Conservation (phyloP, 2,888 invertebrate species). For the Halictus ligatus region DNA sequence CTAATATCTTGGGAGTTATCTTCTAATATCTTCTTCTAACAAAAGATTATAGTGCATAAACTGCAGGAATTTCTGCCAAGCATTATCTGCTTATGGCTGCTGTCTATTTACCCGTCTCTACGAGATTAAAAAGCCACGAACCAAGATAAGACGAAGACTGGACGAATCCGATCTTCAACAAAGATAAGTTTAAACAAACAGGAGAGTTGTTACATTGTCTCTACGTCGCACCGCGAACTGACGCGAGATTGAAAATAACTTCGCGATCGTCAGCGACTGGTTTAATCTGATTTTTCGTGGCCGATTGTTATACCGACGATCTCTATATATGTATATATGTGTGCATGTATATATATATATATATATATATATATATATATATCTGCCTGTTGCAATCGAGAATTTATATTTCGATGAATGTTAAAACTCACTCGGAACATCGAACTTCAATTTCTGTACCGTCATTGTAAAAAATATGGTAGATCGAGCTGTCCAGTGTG, state of each 20-base stretch:
- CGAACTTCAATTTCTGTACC: slow-evolving; percentile 15
- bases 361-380: not conserved
- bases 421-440: slow-evolving; percentile 1
- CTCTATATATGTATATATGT: not conserved
- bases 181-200: not conserved
- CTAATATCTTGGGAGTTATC: not conserved
- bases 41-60: not conserved
- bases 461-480: slow-evolving; percentile 12
- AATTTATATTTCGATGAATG: not conserved
- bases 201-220: not conserved
- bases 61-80: not conserved
- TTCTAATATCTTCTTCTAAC: slow-evolving; percentile 5
- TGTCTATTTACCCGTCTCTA: not conserved
- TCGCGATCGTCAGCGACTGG: not conserved
- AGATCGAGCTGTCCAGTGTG: not conserved
- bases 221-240: not conserved
- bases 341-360: too few species aligned
- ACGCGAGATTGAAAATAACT: not conserved
- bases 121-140: not conserved
- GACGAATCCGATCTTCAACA: not conserved
- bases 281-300: not conserved
- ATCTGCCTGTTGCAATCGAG: not conserved
- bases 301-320: not conserved
- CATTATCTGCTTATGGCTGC: not conserved
- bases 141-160: not conserved